Percentiles rank a stretch among this genome's conserved stretches.
Evolutionary conservation across 1,140 invertebrate genomes (phyloP).

Genomic region (Lucilia sericata): DNA sequence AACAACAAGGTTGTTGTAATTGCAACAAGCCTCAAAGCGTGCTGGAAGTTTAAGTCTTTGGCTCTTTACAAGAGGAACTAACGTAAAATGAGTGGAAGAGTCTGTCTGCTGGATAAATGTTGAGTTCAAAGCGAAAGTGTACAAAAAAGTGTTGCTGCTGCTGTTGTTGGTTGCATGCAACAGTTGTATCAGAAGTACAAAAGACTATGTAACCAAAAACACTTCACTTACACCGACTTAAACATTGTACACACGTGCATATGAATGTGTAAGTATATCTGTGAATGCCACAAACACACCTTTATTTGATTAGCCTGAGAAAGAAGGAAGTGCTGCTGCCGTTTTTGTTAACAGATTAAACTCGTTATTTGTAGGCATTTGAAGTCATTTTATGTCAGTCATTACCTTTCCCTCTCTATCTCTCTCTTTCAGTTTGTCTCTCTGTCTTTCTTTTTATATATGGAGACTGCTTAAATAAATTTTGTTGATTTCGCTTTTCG

Average conservation of each 20-base stretch:
- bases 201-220: not conserved
- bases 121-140: constrained; percentile 31
- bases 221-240: not conserved
- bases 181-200: constrained; percentile 31
- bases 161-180: constrained; percentile 19
- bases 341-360: constrained; percentile 16
- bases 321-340: constrained; percentile 4
- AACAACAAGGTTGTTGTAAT: not conserved
- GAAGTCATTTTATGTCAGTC: not conserved
- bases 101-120: not conserved
- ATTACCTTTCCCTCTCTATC: not conserved
- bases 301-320: constrained; percentile 13
- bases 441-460: not conserved
- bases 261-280: not conserved
- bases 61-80: not conserved
- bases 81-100: not conserved
- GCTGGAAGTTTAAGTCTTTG: not conserved
- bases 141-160: not conserved
- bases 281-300: constrained; percentile 1
- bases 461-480: not conserved
- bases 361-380: not conserved
- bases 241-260: not conserved
- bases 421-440: not conserved
- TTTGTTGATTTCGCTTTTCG: constrained; percentile 11
- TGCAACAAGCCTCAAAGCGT: not conserved